Evolutionary conservation across 2,113 vertebrate genomes (phyloP), one percentile per base, ranked within the genome.

Genomic region (Amblyornis subalaris): DNA sequence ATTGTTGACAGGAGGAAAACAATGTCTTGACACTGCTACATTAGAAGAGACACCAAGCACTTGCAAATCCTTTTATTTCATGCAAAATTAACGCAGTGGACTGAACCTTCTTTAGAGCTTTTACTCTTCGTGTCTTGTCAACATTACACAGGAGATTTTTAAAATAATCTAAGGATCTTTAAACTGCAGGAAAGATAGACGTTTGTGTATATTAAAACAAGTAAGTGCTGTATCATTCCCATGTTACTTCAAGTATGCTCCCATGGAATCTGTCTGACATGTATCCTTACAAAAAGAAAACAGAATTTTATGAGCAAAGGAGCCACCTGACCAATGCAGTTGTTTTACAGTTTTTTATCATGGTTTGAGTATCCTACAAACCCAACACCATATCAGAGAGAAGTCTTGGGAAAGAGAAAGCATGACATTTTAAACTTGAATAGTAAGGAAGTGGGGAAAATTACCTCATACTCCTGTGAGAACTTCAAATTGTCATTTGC

Each of bases 401-500:
- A 48, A 60, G 20, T 18, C 80, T 8, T 67, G 50, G 33, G 19
- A 78, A 87, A 64, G 6, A 33, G 15, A 5, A 54, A 18, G 7
- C 14, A 66, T 29, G 25, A 50, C 1, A 13, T 44, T 79, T 69
- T 82, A 75, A 95, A 65, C 55, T 7, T 53, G 8, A 72, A 51
- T 31, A 38, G 65, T n/a, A 24, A 93, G 45, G 10, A 88, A 45
- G 53, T 13, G 35, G 15, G 10, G 26, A 6, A 64, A 80, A 75
- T 97, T 98, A 99, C 99, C 98, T 99, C 99, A 90, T 99, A 99
- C 86, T 99, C 99, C 97, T 99, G 99, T 45, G 99, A 99, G 96
- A 99, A 99, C 96, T 99, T 99, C 95, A 99, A 97, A 98, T 99
- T 99, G 97, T 99, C 99, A 87, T 99, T 99, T 82, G 99, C 99